Conservation (phyloP, 92 coral and sea anemone species). For the Phenganax stokvisi region DNA sequence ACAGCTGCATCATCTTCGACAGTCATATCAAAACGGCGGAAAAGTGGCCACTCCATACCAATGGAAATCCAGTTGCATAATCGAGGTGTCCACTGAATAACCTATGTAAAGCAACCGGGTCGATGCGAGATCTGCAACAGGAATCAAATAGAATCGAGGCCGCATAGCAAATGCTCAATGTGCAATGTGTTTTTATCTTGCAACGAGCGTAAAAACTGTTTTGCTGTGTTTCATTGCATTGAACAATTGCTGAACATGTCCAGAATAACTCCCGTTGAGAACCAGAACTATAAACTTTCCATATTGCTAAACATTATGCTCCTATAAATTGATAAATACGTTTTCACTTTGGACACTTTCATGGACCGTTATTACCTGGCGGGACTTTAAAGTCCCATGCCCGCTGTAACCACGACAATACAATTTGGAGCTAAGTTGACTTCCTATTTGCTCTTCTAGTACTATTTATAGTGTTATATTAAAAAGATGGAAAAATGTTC, state of each 20-base stretch:
- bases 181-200: constrained; percentile 16
- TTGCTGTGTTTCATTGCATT: neutral
- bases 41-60: constrained; percentile 19
- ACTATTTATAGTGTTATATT: too few relatives aligned
- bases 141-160: constrained; percentile 13
- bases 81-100: constrained; percentile 50
- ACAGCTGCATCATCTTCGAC: constrained; percentile 31
- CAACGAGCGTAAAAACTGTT: neutral
- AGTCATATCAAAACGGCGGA: constrained; percentile 41
- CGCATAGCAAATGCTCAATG: constrained; percentile 8
- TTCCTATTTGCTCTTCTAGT: too few relatives aligned
- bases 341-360: too few relatives aligned
- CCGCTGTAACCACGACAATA: too few relatives aligned
- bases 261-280: constrained; percentile 16
- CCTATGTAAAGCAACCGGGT: constrained; percentile 48
- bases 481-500: too few relatives aligned
- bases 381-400: too few relatives aligned
- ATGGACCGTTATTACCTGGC: too few relatives aligned
- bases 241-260: neutral
- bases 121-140: constrained; percentile 45
- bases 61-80: constrained; percentile 46
- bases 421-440: too few relatives aligned
- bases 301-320: too few relatives aligned
- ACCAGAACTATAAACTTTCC: neutral
- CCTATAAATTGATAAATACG: too few relatives aligned